Evolutionary conservation across 2,888 invertebrate species (phyloP).

Genomic region (Tortrix viridana): DNA sequence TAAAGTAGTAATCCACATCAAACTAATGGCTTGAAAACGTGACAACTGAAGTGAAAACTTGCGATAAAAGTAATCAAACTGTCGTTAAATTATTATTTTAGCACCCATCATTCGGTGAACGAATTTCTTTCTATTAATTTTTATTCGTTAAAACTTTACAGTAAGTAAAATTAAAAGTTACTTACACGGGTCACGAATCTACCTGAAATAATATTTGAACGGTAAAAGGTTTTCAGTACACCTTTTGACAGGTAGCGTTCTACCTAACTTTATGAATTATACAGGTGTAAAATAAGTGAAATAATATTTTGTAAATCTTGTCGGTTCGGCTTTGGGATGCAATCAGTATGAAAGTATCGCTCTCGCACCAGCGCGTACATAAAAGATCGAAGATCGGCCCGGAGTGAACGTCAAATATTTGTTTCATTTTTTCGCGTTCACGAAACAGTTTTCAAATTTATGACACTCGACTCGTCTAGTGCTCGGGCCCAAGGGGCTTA

Average conservation of each 20-base stretch:
- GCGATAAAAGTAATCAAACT: slow-evolving; percentile 83
- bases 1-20: slow-evolving; percentile 76
- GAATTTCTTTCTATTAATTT: slow-evolving; percentile 50
- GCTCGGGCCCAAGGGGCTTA: slow-evolving; percentile 79
- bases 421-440: slow-evolving; percentile 75
- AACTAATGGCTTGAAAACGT: slow-evolving; percentile 81
- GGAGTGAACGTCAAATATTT: slow-evolving; percentile 70
- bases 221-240: no score
- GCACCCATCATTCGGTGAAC: slow-evolving; percentile 61
- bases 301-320: neutral
- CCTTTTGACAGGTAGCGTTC: no score
- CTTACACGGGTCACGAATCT: slow-evolving; percentile 9
- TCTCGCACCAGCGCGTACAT: slow-evolving; percentile 39
- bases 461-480: slow-evolving; percentile 82
- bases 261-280: neutral
- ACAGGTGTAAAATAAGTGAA: neutral
- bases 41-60: slow-evolving; percentile 79
- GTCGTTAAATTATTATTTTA: slow-evolving; percentile 80
- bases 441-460: slow-evolving; percentile 82
- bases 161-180: slow-evolving; percentile 24
- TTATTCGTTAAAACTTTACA: slow-evolving; percentile 32
- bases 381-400: slow-evolving; percentile 60
- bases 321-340: slow-evolving; percentile 4
- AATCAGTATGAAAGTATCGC: slow-evolving; percentile 41
- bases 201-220: slow-evolving; percentile 10